Evolutionary conservation across 2,888 invertebrate species (phyloP), one percentile per base, ranked within the genome.

Genomic region (Scaptomyza flava): DNA sequence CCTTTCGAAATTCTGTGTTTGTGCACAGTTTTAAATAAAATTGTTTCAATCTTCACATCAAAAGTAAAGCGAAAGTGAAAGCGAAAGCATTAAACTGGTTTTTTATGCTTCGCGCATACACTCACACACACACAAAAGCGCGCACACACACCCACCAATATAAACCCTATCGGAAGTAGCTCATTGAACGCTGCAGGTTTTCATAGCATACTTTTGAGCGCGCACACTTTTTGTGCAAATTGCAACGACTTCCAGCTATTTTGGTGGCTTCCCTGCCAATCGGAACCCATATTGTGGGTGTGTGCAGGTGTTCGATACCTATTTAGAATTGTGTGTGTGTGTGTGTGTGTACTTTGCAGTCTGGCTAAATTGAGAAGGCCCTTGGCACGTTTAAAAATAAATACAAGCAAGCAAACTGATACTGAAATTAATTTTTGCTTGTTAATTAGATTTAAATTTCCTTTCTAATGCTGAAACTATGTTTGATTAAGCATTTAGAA

Each of bases 301-400:
- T 46, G 52, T 57, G 41, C 58, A 45, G 52, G 14, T 38, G 60
- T 30, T 50, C 9, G 9, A n/a, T 42, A 36, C 12, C 48, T 54
- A 30, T 56, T 38, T 33, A n/a, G 23, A 14, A 20, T 5, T 46
- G 27, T 50, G 43, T 30, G 34, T 58, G 1, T 20, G 27, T 38
- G 33, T 30, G 30, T 45, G 33, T 54, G 20, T 48, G 38, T 23
- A 52, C 23, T 58, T 61, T 48, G 66, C 27, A 72, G 64, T 72
- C 54, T 78, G 62, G 34, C 61, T 57, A 53, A 66, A 63, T 56
- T 50, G 64, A 57, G 64, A 60, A 65, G 46, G 51, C 58, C 41
- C 57, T 66, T 70, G 51, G 70, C 63, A 66, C 41, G 70, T 71
- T 83, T 73, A 76, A 71, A 87, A 87, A 87, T 76, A 87, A 78